Base-by-base conservation (phyloP, 2,797 vertebrate genomes). In the Melanotaenia boesemani region DNA sequence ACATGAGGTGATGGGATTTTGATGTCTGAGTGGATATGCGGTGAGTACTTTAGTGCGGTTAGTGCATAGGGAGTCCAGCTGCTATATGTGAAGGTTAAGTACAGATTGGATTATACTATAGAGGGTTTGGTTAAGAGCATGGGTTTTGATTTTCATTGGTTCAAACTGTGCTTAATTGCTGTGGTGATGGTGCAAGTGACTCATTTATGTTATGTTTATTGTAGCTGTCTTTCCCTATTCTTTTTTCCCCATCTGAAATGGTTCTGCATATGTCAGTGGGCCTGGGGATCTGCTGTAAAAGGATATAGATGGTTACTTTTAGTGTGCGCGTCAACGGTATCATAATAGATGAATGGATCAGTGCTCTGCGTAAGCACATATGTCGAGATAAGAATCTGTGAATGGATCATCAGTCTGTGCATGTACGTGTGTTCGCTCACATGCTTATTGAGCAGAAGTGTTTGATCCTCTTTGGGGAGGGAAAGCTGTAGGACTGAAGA, bases 381-480 rank as follows among this genome's bases (percentile, higher is more conserved):
- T 80, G 79, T 76, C 76, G 71, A 70, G 70, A 80, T 78, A 61
- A 78, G 80, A 86, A 67, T 68, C 77, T 65, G 67, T 82, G 76
- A 82, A 84, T 86, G 81, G 79, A 85, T 87, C 81, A 80, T 81
- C 74, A 46, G 79, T 70, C 62, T 83, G 76, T 76, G 81, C 67
- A 87, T 79, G 79, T 85, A 67, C 84, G 85, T 68, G 89, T 85
- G 74, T 89, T 70, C 83, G 75, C 20, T 48, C 72, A 77, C 80
- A 83, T 86, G 77, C 55, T 82, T 76, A 80, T 85, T 74, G 63
- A 65, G 48, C 65, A 46, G 61, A 93, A 93, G 94, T 95, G 95
- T 96, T 95, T 95, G 95, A 97, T 90, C 81, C 83, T 76, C 74
- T 54, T 52, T 54, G 32, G 84, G 66, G 73, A 78, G 78, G 74